A percentile compares a stretch with the other conserved stretches of the same genome.
Evolutionary conservation across 2,113 vertebrate genomes (phyloP).

Genomic region (Ramphastos sulfuratus): DNA sequence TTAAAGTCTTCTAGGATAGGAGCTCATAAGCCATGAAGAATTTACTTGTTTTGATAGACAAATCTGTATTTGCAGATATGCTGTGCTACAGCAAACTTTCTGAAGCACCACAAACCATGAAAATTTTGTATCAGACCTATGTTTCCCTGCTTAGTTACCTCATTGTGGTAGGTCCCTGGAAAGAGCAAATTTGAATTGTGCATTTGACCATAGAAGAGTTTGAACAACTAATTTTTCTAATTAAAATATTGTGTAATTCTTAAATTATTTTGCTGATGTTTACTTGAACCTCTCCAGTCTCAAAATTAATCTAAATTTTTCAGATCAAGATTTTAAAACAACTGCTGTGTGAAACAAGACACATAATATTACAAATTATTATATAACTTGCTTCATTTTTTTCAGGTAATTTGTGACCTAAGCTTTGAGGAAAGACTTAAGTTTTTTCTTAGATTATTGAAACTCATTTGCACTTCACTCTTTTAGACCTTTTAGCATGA

Average conservation of each 20-base stretch:
- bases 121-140: not conserved
- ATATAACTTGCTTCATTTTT: not conserved
- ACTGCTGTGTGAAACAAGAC: not conserved
- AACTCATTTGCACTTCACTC: not conserved
- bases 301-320: not conserved
- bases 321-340: not conserved
- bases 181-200: not conserved
- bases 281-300: not conserved
- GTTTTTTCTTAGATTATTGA: not conserved
- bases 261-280: constrained; percentile 38
- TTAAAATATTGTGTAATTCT: constrained; percentile 33
- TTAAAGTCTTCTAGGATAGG: not conserved
- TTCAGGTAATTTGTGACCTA: not conserved
- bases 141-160: not conserved
- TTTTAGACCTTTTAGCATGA: not conserved
- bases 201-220: not conserved
- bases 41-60: not conserved
- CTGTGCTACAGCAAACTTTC: not conserved
- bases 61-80: not conserved
- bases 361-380: not conserved
- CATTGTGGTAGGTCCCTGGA: not conserved
- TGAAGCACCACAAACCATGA: not conserved
- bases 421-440: not conserved
- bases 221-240: not conserved
- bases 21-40: not conserved